Base-by-base conservation (phyloP, 2,888 invertebrate species). In the Nephrotoma flavescens region DNA sequence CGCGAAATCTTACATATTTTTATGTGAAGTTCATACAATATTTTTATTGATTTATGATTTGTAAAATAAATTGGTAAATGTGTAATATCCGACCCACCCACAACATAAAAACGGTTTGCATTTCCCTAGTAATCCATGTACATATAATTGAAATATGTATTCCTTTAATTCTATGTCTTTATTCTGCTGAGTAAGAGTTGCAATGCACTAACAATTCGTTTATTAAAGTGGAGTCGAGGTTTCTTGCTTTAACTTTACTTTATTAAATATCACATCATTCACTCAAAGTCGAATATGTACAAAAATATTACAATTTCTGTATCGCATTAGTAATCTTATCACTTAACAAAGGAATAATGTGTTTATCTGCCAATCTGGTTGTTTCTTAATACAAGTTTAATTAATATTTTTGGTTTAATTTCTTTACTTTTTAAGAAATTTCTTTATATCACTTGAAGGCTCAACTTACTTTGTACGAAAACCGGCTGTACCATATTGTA, bases 401-500 rank as follows among this genome's bases (percentile, higher is more conserved):
- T 31, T 71, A 6, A 71, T 71, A 31, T 11, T 57, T 15, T 57
- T 52, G 9, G 15, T 15, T 52, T 15, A 47, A 12, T 47, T 47
- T 47, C 47, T 84, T 84, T 83, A 2, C 19, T 47, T 47, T 47
- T 12, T 42, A 84, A 84, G 15, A 42, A 84, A 42, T n/a, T 84
- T 41, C n/a, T 31, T 31, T 31, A 84, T 42, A 84, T 15, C 42
- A 42, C 84, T n/a, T 42, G n/a, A 19, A 19, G 19, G 11, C 6
- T 41, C 0, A 12, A 41, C 94, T 94, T 92, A 96, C 96, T 94
- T 95, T 89, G 95, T 95, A 89, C 97, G 94, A 91, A 97, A 97
- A 90, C 97, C 97, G 89, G 97, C 96, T 87, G 97, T 97, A 89
- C 97, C 97, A 92, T 97, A 97, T 91, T 95, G 93, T 89, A 96